These are phyloP conservation scores for Arnoldichthys spilopterus DNA, from an alignment of 2,797 vertebrate species.

Conservation along the genomic window DNA sequence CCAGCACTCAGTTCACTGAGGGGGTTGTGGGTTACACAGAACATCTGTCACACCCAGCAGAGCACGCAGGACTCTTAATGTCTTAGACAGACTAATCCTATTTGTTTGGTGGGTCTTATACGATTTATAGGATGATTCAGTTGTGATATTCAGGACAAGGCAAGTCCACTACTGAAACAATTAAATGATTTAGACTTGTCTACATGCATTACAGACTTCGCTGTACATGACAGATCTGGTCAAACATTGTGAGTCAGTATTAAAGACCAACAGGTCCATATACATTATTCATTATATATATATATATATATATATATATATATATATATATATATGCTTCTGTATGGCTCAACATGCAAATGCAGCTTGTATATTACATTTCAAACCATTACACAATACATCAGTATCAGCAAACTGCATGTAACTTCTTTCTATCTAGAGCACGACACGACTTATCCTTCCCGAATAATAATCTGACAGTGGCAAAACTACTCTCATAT, in stretches of 20 bases:
- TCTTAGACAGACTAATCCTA: constrained; percentile 41
- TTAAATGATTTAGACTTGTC: not conserved
- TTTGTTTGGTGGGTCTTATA: constrained; percentile 33
- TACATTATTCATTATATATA: too few species aligned
- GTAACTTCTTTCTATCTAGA: too few species aligned
- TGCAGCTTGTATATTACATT: too few species aligned
- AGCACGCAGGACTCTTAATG: constrained; percentile 29
- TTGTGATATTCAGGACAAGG: not conserved
- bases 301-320: too few species aligned
- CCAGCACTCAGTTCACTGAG: not conserved
- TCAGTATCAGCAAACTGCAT: too few species aligned
- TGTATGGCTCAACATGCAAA: too few species aligned
- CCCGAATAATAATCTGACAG: too few species aligned
- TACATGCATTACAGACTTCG: not conserved
- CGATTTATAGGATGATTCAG: constrained; percentile 26
- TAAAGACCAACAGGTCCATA: too few species aligned
- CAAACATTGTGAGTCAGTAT: not conserved
- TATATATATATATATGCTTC: too few species aligned
- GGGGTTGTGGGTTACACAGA: constrained; percentile 14
- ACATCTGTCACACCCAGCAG: constrained; percentile 56
- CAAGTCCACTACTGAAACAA: not conserved
- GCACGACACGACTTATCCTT: too few species aligned
- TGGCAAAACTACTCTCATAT: too few species aligned
- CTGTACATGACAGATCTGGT: not conserved
- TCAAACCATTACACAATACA: too few species aligned